Evolutionary conservation across 2,113 vertebrate species (phyloP).

Genomic region (Reinhardtius hippoglossoides): DNA sequence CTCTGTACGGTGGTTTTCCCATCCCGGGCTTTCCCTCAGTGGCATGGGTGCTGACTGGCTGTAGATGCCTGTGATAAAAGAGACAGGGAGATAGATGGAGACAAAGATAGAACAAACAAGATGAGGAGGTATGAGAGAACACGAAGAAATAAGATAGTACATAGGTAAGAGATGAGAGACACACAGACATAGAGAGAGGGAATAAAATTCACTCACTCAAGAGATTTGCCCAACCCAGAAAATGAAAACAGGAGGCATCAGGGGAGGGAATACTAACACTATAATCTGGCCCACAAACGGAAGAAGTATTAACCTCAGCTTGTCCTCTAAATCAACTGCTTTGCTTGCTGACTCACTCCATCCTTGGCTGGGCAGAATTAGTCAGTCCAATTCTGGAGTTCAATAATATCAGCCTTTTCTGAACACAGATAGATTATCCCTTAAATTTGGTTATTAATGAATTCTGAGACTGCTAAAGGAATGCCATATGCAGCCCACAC

Average conservation of each 20-base stretch:
- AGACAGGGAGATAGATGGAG: slow-evolving; percentile 20
- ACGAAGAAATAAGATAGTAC: slow-evolving; percentile 1
- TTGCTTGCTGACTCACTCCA: neutral
- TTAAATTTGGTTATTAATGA: too few species aligned
- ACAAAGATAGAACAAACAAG: slow-evolving; percentile 14
- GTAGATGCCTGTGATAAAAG: slow-evolving; percentile 48
- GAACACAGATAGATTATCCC: too few species aligned
- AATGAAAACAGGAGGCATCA: slow-evolving; percentile 53
- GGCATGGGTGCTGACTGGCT: slow-evolving; percentile 72
- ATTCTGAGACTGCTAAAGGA: too few species aligned
- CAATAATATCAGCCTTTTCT: too few species aligned
- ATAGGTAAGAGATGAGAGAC: slow-evolving; percentile 22
- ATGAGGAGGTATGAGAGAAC: neutral
- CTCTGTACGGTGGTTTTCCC: slow-evolving; percentile 55
- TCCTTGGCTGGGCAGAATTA: neutral
- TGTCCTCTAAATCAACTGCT: neutral
- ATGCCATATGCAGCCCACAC: too few species aligned
- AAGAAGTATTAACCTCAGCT: neutral
- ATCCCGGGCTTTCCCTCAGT: slow-evolving; percentile 70
- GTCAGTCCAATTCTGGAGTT: too few species aligned
- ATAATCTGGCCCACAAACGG: slow-evolving; percentile 54
- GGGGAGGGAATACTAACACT: slow-evolving; percentile 52
- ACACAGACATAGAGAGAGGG: slow-evolving; percentile 14
- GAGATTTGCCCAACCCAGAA: slow-evolving; percentile 44
- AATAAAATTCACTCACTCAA: slow-evolving; percentile 44